These are phyloP conservation scores for Plectropomus leopardus DNA, from an alignment of 2,113 vertebrate species.

Conservation along the genomic window DNA sequence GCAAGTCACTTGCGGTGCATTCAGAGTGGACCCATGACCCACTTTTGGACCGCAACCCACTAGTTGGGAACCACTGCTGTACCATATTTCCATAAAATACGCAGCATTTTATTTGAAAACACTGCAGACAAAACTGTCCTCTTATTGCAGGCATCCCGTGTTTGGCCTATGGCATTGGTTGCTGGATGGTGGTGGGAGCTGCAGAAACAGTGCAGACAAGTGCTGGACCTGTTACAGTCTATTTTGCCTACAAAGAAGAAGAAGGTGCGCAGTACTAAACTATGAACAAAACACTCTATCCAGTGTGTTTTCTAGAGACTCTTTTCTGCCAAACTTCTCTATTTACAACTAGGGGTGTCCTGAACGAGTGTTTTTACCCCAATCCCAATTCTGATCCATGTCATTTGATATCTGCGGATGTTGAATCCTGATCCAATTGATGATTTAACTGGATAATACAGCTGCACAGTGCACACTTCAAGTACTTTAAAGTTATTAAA, in stretches of 20 bases:
- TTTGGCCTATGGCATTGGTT: constrained; percentile 94
- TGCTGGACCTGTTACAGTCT: constrained; percentile 91
- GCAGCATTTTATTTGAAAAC: neutral
- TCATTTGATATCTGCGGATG: too few relatives aligned
- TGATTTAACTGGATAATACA: too few relatives aligned
- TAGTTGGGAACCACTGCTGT: too few relatives aligned
- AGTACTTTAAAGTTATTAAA: too few relatives aligned
- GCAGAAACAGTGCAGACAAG: constrained; percentile 94
- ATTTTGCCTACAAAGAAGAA: constrained; percentile 98
- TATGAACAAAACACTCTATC: neutral
- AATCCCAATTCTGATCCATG: too few relatives aligned
- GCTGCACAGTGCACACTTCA: too few relatives aligned
- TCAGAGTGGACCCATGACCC: too few relatives aligned
- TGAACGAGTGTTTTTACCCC: too few relatives aligned
- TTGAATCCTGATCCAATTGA: too few relatives aligned
- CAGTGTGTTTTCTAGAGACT: constrained; percentile 1
- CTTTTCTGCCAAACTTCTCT: constrained; percentile 1
- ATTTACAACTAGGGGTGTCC: too few relatives aligned
- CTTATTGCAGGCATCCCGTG: constrained; percentile 92
- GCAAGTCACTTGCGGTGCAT: too few relatives aligned
- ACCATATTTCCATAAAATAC: neutral
- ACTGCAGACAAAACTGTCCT: neutral
- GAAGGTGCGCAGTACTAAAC: constrained; percentile 91
- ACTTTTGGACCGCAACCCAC: too few relatives aligned
- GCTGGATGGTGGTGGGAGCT: constrained; percentile 94